These are phyloP conservation scores for Hormiphora californensis DNA, from an alignment of 37 sponge, comb jelly and placozoan genomes.

Conservation along the genomic window DNA sequence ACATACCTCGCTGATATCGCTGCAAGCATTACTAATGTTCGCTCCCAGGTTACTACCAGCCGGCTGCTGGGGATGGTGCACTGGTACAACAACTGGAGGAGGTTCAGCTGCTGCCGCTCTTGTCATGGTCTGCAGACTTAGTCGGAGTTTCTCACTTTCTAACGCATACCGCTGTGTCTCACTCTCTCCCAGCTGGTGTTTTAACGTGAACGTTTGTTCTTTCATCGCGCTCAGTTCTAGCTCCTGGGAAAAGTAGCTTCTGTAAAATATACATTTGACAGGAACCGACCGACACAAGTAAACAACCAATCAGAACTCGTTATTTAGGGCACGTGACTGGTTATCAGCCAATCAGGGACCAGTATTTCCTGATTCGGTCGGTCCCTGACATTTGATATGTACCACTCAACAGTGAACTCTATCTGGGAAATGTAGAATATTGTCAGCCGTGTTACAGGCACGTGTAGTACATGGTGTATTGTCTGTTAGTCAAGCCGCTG, in stretches of 20 bases:
- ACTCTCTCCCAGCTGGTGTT: slow-evolving; percentile 5
- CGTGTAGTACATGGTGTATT: neutral
- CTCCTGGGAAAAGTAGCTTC: slow-evolving; percentile 1
- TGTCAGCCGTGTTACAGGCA: neutral
- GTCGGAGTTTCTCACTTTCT: slow-evolving; percentile 45
- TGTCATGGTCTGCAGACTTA: slow-evolving; percentile 20
- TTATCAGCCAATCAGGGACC: too few relatives aligned
- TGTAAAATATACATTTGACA: too few relatives aligned
- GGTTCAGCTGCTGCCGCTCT: neutral
- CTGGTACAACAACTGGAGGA: neutral
- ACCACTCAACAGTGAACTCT: too few relatives aligned
- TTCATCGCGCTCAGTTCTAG: slow-evolving; percentile 6
- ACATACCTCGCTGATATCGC: slow-evolving; percentile 14
- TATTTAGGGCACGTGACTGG: too few relatives aligned
- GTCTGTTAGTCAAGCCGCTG: too few relatives aligned
- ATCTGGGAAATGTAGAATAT: too few relatives aligned
- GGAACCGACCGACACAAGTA: too few relatives aligned
- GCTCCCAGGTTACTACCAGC: neutral
- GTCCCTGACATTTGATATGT: too few relatives aligned
- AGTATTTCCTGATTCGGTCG: too few relatives aligned
- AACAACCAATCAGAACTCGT: too few relatives aligned
- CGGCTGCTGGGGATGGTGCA: too few relatives aligned
- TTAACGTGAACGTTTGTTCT: neutral
- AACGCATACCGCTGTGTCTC: slow-evolving; percentile 8
- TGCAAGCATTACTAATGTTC: neutral